These are phyloP conservation scores for Muschampia plurimacula DNA, from an alignment of 2,888 invertebrate species.

Conservation along the genomic window DNA sequence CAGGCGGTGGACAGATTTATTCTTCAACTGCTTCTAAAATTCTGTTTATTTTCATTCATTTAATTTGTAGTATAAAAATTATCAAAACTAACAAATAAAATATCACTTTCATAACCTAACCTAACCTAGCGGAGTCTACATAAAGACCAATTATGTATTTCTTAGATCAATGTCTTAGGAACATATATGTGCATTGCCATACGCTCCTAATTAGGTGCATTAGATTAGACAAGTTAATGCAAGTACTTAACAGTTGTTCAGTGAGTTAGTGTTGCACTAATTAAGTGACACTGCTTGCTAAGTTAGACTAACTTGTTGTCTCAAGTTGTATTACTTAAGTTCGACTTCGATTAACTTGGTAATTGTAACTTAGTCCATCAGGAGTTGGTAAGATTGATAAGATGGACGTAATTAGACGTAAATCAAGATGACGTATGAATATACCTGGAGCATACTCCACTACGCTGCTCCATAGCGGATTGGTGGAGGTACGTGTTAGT, in stretches of 20 bases:
- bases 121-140: no score
- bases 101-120: no score
- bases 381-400: not conserved
- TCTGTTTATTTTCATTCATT: no score
- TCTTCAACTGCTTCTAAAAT: no score
- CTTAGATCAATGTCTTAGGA: not conserved
- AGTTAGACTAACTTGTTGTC: conserved; percentile 58
- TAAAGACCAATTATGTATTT: conserved; percentile 3
- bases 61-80: no score
- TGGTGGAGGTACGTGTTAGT: no score
- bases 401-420: not conserved
- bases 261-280: conserved; percentile 53
- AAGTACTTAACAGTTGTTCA: not conserved
- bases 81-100: no score
- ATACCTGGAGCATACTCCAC: no score
- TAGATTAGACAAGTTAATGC: conserved; percentile 68
- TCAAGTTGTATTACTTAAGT: conserved; percentile 68
- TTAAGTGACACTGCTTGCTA: conserved; percentile 63
- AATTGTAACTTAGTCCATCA: not conserved
- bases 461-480: no score
- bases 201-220: conserved; percentile 67
- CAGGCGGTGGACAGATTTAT: no score
- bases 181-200: conserved; percentile 13
- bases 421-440: no score
- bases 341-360: conserved; percentile 34